A percentile compares a stretch with the other conserved stretches of the same genome.
Conservation (phyloP, 2,113 vertebrate genomes). For the Chloropsis hardwickii region DNA sequence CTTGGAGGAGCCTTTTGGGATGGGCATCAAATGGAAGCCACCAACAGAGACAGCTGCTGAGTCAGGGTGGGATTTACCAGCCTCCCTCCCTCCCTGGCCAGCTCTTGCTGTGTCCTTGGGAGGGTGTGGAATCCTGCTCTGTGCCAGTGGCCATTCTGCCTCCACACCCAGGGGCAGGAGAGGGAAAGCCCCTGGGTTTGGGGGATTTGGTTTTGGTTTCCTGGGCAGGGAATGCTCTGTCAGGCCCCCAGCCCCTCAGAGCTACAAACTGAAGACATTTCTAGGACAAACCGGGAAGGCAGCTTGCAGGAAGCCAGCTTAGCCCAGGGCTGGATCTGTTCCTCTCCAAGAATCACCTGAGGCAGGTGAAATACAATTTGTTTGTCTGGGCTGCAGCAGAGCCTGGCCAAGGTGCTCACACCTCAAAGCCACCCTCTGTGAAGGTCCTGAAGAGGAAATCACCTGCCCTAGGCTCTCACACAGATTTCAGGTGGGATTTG, state of each 20-base stretch:
- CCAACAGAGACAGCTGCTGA: background rate
- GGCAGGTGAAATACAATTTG: background rate
- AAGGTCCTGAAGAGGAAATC: background rate
- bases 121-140: background rate
- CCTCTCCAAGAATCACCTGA: background rate
- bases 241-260: background rate
- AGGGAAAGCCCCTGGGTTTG: background rate
- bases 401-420: background rate
- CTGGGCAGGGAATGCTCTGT: accelerated
- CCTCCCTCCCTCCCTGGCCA: background rate
- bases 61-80: background rate
- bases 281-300: background rate
- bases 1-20: background rate
- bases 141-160: background rate
- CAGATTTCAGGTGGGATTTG: background rate
- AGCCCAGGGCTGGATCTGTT: background rate
- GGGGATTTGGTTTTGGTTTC: background rate
- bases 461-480: background rate
- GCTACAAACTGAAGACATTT: background rate
- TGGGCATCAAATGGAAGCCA: background rate
- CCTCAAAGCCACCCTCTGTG: background rate
- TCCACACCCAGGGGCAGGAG: background rate
- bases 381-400: background rate
- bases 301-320: background rate
- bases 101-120: background rate